Evolutionary conservation across 1,140 invertebrate genomes (phyloP), one percentile per base, ranked within the genome.

Genomic region (Aphaenogaster rudis): DNA sequence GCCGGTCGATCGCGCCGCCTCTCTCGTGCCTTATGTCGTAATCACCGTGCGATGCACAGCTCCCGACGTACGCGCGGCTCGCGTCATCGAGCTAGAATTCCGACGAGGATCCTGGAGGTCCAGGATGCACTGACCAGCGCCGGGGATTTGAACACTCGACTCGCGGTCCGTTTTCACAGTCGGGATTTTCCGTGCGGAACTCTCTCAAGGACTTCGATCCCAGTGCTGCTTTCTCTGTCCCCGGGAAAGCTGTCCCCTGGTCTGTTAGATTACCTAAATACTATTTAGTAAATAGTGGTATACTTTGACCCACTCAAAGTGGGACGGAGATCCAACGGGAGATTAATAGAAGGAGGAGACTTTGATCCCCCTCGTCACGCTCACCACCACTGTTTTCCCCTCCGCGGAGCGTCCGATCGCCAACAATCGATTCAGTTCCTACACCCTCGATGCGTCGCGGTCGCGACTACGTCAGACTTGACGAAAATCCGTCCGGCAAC

Each of bases 401-500:
- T 13, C 17, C 15, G 28, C 48, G 15, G 39, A 54, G 15, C 50
- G 64, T 39, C 52, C 50, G 50, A 52, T 71, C 42, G 21, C 45
- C 21, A 9, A 39, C 28, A 57, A 57, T 74, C 36, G 36, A 57
- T 61, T 9, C 8, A 7, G 21, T 59, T 28, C 17, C 50, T 3
- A 54, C 71, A 33, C 28, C 28, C 69, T 28, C 64, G 36, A 5
- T 1, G 39, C 64, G 36, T 66, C 48, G 69, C 39, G 17, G 33
- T 28, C 8, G 8, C 42, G 54, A 57, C n/a, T 39, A 52, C 45
- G 72, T 76, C 36, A 8, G n/a, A 28, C n/a, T 9, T 8, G 17
- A 80, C n/a, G 45, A n/a, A 67, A 67, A 80, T 80, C 42, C 39
- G 36, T 61, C 39, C 17, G 15, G 42, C 76, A 8, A 28, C 57